These are phyloP conservation scores for Tetragonisca angustula DNA, from an alignment of 2,888 invertebrate genomes.

Conservation along the genomic window DNA sequence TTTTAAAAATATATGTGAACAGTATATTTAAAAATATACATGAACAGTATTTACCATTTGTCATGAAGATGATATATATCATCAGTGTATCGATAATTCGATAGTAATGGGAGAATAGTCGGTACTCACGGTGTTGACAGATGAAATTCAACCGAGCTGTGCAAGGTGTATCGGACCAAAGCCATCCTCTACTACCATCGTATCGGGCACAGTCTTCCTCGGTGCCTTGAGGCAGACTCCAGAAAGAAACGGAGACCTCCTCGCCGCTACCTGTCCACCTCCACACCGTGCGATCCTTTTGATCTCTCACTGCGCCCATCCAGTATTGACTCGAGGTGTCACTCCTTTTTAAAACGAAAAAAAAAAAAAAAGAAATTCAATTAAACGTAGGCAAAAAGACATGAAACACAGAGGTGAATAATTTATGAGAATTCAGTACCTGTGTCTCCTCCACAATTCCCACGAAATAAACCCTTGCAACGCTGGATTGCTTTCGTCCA, in stretches of 20 bases:
- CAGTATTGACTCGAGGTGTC: constrained; percentile 97
- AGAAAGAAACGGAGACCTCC: constrained; percentile 95
- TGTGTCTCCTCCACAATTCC: constrained; percentile 96
- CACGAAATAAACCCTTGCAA: constrained; percentile 97
- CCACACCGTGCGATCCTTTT: constrained; percentile 91
- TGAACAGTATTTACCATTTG: neutral
- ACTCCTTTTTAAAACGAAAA: constrained; percentile 85
- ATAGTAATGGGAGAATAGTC: constrained; percentile 34
- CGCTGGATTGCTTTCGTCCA: constrained; percentile 96
- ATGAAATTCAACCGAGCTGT: constrained; percentile 93
- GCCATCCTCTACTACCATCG: constrained; percentile 97
- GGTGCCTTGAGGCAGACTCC: constrained; percentile 93
- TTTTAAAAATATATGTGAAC: too few species aligned
- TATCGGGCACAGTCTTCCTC: constrained; percentile 94
- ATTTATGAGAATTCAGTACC: constrained; percentile 82
- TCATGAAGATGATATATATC: neutral
- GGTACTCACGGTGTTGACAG: constrained; percentile 95
- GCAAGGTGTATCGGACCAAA: constrained; percentile 97
- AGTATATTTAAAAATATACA: too few species aligned
- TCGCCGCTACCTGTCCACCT: constrained; percentile 94
- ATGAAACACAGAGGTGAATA: neutral
- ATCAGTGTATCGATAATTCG: neutral
- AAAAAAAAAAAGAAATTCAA: neutral
- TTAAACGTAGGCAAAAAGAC: neutral
- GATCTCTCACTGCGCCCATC: constrained; percentile 96